phyloP scores from a whole-genome alignment of 2,888 invertebrate species.

The Melipona bicolor region DNA sequence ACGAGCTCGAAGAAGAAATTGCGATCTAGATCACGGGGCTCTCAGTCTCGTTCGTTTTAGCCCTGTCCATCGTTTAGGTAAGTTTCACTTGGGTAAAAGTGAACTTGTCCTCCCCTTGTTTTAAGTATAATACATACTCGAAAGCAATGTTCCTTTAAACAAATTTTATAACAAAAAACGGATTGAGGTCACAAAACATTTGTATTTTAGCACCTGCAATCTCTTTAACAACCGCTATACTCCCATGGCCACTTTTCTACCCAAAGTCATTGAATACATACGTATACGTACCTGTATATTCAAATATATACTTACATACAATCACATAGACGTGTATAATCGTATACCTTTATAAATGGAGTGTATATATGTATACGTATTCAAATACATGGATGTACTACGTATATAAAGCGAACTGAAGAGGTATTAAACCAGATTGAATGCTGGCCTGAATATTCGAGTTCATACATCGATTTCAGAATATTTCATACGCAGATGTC shows the following conservation, averaged over 20 bases:
- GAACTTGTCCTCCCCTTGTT: background rate
- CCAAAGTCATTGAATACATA: conserved; percentile 12
- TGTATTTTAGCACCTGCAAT: conserved; percentile 18
- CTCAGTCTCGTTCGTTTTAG: conserved; percentile 92
- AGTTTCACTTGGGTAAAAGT: conserved; percentile 49
- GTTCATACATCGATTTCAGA: conserved; percentile 29
- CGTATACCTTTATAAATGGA: conserved; percentile 15
- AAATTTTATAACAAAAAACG: conserved; percentile 6
- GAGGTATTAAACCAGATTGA: conserved; percentile 67
- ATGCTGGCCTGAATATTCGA: conserved; percentile 61
- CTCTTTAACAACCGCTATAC: conserved; percentile 10
- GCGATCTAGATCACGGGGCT: conserved; percentile 93
- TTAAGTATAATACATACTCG: background rate
- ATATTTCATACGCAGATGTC: conserved; percentile 27
- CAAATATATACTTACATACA: background rate
- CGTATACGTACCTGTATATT: background rate
- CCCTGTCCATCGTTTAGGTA: conserved; percentile 90
- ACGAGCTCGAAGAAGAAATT: conserved; percentile 92
- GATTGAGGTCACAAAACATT: conserved; percentile 24
- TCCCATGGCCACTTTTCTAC: conserved; percentile 15
- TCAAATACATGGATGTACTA: background rate
- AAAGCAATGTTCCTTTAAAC: background rate
- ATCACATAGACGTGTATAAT: background rate
- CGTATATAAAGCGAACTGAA: conserved; percentile 52
- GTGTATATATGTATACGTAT: background rate